phyloP scores from a whole-genome alignment of 2,797 vertebrate species.

The Anabacerthia variegaticeps region DNA sequence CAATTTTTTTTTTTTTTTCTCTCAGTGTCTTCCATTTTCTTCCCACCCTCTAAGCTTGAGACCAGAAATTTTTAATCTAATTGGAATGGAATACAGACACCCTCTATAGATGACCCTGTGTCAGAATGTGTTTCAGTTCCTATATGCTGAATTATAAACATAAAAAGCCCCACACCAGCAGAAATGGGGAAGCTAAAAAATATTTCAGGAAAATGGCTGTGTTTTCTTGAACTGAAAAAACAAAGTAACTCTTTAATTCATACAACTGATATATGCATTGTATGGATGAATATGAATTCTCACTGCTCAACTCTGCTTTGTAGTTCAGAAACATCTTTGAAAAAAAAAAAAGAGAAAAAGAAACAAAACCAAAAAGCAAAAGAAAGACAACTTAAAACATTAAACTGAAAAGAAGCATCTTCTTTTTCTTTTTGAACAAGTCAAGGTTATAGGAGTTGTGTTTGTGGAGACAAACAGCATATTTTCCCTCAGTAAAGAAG shows the following conservation, averaged over 20 bases:
- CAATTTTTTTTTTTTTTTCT: too few relatives aligned
- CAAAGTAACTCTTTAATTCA: not conserved
- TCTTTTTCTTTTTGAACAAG: not conserved
- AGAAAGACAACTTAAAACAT: not conserved
- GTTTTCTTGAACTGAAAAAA: not conserved
- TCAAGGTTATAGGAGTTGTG: not conserved
- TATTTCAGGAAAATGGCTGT: not conserved
- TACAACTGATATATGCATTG: not conserved
- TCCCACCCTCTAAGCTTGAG: not conserved
- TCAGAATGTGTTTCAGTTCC: not conserved
- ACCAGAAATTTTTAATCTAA: not conserved
- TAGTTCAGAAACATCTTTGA: not conserved
- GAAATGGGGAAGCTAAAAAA: not conserved
- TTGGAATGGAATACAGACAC: not conserved
- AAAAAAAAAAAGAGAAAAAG: not conserved
- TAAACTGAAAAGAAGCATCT: not conserved
- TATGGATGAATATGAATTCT: not conserved
- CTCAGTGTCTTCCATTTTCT: not conserved
- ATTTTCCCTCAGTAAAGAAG: not conserved
- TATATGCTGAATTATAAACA: not conserved
- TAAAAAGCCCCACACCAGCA: not conserved
- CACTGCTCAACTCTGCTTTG: not conserved
- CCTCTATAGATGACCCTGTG: not conserved
- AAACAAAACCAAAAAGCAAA: not conserved
- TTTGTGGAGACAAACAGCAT: not conserved